A percentile compares a stretch with the other conserved stretches of the same genome.
These are phyloP conservation scores for Platysteira castanea DNA, from an alignment of 2,113 vertebrate species.

Conservation along the genomic window DNA sequence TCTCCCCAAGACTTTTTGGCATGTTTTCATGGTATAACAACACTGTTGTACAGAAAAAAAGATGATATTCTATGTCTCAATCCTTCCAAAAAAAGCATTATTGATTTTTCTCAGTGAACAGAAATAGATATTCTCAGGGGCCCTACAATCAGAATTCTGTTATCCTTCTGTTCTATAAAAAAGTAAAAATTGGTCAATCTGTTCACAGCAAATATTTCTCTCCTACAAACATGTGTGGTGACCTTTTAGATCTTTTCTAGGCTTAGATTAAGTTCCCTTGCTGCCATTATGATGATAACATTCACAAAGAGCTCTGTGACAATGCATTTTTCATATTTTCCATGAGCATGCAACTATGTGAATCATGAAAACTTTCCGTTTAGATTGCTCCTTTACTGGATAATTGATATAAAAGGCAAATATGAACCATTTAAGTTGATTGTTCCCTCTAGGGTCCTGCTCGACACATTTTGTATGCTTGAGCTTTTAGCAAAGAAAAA, in stretches of 20 bases:
- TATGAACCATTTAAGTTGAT: not conserved
- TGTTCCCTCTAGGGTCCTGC: not conserved
- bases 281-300: not conserved
- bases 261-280: not conserved
- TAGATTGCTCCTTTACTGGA: not conserved
- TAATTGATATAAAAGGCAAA: not conserved
- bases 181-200: not conserved
- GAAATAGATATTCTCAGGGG: not conserved
- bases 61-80: not conserved
- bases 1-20: not conserved
- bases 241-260: not conserved
- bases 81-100: not conserved
- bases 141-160: not conserved
- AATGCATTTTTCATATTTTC: not conserved
- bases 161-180: constrained; percentile 11
- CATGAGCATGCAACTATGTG: not conserved
- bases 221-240: not conserved
- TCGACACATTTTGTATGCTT: not conserved
- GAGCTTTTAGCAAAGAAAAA: not conserved
- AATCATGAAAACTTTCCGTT: not conserved
- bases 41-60: not conserved
- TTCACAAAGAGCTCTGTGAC: not conserved
- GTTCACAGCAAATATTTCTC: not conserved
- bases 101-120: not conserved
- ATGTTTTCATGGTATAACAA: not conserved